Conservation (phyloP, 2,113 vertebrate genomes). For the Oryzias celebensis region DNA sequence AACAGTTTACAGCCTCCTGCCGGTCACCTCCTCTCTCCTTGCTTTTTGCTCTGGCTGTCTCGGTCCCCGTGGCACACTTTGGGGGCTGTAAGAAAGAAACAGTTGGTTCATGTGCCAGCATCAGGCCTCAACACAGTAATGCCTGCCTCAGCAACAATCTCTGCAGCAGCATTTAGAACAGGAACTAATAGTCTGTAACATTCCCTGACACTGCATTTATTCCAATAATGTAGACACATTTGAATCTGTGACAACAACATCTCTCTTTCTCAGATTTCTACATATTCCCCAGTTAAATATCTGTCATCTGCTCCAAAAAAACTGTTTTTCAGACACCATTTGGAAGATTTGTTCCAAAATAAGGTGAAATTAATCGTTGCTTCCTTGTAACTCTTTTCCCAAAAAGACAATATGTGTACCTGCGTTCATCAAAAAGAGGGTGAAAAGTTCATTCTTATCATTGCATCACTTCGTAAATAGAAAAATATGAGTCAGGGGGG, state of each 20-base stretch:
- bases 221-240: slow-evolving; percentile 53
- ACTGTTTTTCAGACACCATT: slow-evolving; percentile 15
- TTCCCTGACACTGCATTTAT: slow-evolving; percentile 57
- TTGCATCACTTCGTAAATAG: slow-evolving; percentile 31
- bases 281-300: slow-evolving; percentile 14
- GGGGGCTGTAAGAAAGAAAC: slow-evolving; percentile 31
- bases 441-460: slow-evolving; percentile 35
- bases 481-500: slow-evolving; percentile 21
- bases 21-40: slow-evolving; percentile 25
- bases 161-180: slow-evolving; percentile 54
- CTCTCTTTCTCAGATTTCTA: slow-evolving; percentile 38
- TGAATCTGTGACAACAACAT: slow-evolving; percentile 41
- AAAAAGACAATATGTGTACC: slow-evolving; percentile 15
- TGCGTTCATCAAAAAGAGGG: slow-evolving; percentile 34
- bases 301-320: slow-evolving; percentile 3
- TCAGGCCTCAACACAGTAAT: slow-evolving; percentile 36
- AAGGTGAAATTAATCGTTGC: too few relatives aligned
- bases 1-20: slow-evolving; percentile 49
- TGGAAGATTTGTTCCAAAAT: too few relatives aligned
- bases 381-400: background rate
- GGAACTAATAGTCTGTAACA: slow-evolving; percentile 63
- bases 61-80: slow-evolving; percentile 20
- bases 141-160: slow-evolving; percentile 64
- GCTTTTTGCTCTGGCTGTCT: slow-evolving; percentile 22
- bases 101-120: slow-evolving; percentile 36